phyloP scores from a whole-genome alignment of 1,140 invertebrate species.

The Potamilus streckersoni region DNA sequence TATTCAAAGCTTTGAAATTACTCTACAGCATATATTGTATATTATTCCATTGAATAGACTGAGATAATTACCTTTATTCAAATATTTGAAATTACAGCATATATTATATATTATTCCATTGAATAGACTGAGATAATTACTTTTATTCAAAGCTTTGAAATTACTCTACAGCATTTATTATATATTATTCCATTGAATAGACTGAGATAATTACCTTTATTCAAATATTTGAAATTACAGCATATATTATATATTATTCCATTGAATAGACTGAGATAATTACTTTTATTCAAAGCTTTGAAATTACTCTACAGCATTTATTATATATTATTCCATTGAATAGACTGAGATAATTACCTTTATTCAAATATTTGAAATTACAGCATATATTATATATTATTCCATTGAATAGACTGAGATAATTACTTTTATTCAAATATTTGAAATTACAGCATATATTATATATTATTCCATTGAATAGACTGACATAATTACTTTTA shows the following conservation, averaged over 20 bases:
- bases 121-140: too few relatives aligned
- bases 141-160: not conserved
- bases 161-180: not conserved
- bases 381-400: not conserved
- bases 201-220: not conserved
- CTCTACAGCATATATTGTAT: too few relatives aligned
- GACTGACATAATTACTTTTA: not conserved
- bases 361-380: not conserved
- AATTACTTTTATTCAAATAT: not conserved
- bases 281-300: not conserved
- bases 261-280: too few relatives aligned
- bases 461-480: not conserved
- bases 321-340: not conserved
- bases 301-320: not conserved
- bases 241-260: not conserved
- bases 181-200: not conserved
- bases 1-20: too few relatives aligned
- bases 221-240: not conserved
- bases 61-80: slow-evolving; percentile 66
- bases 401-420: not conserved
- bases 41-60: too few relatives aligned
- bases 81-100: not conserved
- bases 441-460: not conserved
- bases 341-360: not conserved
- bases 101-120: not conserved